These are phyloP conservation scores for Bradynema listronoti DNA, from an alignment of 1,140 invertebrate species.

Conservation along the genomic window DNA sequence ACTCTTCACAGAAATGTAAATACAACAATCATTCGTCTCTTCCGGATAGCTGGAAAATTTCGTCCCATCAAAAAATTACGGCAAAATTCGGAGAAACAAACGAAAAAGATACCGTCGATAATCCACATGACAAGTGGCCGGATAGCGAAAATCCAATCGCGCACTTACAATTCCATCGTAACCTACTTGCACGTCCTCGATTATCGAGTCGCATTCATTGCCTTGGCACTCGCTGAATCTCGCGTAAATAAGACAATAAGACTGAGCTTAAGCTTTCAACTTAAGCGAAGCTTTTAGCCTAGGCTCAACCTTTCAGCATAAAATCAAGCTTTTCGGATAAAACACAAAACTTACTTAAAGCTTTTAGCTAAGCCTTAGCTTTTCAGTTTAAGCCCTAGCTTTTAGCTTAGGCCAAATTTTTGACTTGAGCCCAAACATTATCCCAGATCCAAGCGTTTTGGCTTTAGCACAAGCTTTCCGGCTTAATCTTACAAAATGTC, in stretches of 20 bases:
- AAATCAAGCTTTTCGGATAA: no score
- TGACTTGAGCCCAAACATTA: no score
- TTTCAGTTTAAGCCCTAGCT: no score
- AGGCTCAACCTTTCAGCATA: no score
- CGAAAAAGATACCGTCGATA: conserved; percentile 23
- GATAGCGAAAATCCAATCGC: conserved; percentile 43
- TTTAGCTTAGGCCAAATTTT: no score
- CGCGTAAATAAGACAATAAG: no score
- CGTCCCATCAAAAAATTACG: not conserved
- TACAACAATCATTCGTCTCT: conserved; percentile 53
- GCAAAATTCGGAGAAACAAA: not conserved
- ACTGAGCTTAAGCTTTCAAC: no score
- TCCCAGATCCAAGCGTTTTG: no score
- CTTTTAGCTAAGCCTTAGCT: no score
- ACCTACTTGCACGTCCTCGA: conserved; percentile 40
- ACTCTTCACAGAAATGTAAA: conserved; percentile 40
- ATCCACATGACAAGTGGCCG: conserved; percentile 43
- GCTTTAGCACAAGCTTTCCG: not conserved
- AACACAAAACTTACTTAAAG: no score
- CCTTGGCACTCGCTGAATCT: no score
- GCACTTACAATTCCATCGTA: conserved; percentile 42
- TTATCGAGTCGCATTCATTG: conserved; percentile 35
- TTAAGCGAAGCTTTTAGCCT: no score
- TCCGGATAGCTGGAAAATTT: conserved; percentile 48
- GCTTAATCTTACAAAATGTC: conserved; percentile 40